A percentile compares a stretch with the other conserved stretches of the same genome.
phyloP scores from a whole-genome alignment of 2,888 invertebrate genomes.

The Andrena chrysosceles region DNA sequence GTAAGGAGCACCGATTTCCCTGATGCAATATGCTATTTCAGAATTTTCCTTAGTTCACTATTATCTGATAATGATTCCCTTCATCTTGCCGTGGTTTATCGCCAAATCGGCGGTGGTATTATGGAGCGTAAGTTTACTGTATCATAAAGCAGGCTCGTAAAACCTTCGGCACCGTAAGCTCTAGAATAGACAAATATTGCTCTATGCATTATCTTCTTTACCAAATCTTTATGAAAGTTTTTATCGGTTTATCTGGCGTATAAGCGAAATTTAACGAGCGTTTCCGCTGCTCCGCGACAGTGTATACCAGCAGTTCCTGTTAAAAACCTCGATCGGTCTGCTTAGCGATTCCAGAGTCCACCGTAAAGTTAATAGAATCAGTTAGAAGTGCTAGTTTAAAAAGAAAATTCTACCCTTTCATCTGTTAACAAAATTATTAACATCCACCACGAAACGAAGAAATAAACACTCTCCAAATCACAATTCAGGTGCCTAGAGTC shows the following conservation, averaged over 20 bases:
- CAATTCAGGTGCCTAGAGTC: no score
- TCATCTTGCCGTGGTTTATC: constrained; percentile 41
- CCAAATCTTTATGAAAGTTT: constrained; percentile 39
- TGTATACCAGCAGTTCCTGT: background rate
- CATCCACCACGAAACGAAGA: background rate
- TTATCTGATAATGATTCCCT: constrained; percentile 36
- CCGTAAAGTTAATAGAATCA: background rate
- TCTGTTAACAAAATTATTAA: no score
- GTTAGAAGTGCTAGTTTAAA: background rate
- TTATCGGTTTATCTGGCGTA: constrained; percentile 11
- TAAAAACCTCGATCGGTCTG: background rate
- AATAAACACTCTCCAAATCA: no score
- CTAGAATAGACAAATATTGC: constrained; percentile 40
- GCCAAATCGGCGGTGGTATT: constrained; percentile 30
- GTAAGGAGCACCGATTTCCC: background rate
- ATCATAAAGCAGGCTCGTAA: constrained; percentile 39
- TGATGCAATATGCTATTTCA: background rate
- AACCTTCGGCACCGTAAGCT: constrained; percentile 21
- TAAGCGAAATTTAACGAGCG: constrained; percentile 16
- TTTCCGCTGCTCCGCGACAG: background rate
- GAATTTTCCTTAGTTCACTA: background rate
- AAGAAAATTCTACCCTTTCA: background rate
- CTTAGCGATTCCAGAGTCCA: background rate
- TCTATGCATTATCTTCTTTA: constrained; percentile 8
- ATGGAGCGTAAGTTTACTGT: constrained; percentile 41